Conservation (phyloP, 2,797 vertebrate species). For the Aphelocoma californica region DNA sequence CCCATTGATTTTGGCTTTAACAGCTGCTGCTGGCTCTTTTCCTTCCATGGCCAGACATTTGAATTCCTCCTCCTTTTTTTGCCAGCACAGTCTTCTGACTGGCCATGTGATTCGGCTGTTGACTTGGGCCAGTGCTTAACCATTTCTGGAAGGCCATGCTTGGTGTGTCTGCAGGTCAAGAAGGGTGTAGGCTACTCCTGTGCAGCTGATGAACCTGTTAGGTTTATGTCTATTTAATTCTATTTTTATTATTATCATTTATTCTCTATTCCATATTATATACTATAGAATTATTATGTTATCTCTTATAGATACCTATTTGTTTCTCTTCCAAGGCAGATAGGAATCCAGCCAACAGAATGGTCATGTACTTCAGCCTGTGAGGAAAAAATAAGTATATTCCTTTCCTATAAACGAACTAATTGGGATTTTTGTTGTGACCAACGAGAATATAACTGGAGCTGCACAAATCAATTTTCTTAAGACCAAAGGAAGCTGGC, state of each 20-base stretch:
- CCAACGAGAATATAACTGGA: background rate
- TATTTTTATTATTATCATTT: background rate
- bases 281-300: background rate
- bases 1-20: conserved; percentile 13
- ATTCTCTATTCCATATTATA: background rate
- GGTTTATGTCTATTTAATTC: background rate
- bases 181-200: background rate
- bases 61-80: background rate
- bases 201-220: background rate
- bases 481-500: background rate
- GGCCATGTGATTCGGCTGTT: background rate
- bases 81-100: conserved; percentile 3
- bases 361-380: background rate
- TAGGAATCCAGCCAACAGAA: background rate
- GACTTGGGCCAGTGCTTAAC: background rate
- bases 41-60: background rate
- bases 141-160: background rate
- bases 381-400: background rate
- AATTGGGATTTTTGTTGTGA: background rate
- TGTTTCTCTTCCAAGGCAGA: background rate
- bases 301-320: background rate
- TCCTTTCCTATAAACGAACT: background rate
- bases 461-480: background rate
- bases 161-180: background rate
- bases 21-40: conserved; percentile 25